Evolutionary conservation across 2,888 invertebrate genomes (phyloP), one percentile per base, ranked within the genome.

Genomic region (Eulithis testata): DNA sequence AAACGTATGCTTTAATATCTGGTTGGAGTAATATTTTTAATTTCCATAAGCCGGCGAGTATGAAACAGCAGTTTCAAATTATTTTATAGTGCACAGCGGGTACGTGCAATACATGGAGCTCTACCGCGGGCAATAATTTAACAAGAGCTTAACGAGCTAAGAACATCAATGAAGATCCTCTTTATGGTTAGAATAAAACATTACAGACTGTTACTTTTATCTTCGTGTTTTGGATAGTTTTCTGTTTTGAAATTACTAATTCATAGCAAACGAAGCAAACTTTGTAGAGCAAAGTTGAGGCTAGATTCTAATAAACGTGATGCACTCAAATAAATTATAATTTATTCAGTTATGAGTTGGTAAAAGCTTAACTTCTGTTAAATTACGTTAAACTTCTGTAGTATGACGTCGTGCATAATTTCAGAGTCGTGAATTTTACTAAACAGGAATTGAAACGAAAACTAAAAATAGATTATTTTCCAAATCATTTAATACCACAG

Each of bases 1-100:
- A 82, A 82, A 80, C 73, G 68, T 73, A 73, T 68, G 70, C 66
- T 63, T 72, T 80, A 76, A 77, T 76, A 72, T 76, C 67, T 67
- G 63, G 63, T 61, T 60, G 73, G 70, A 74, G 68, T 51, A 59
- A 51, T 63, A 63, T 56, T 70, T 73, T 65, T 67, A 68, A 69
- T 71, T 68, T 68, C 63, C 65, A 63, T 66, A 68, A 65, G 65
- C 53, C 65, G 65, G 66, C 51, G 54, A 62, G 60, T 62, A 65
- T 66, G 64, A 47, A 68, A 68, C 64, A 63, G 60, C 51, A 66
- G 64, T 65, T 66, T 69, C 54, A 65, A 67, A 67, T 71, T 71
- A 71, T 70, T 71, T 73, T 65, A 62, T 64, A 63, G 64, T 60
- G 64, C 60, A 66, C 58, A 52, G 49, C 40, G 60, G 36, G 51